A percentile compares a stretch with the other conserved stretches of the same genome.
Evolutionary conservation across 2,113 vertebrate species (phyloP).

Genomic region (Pica pica): DNA sequence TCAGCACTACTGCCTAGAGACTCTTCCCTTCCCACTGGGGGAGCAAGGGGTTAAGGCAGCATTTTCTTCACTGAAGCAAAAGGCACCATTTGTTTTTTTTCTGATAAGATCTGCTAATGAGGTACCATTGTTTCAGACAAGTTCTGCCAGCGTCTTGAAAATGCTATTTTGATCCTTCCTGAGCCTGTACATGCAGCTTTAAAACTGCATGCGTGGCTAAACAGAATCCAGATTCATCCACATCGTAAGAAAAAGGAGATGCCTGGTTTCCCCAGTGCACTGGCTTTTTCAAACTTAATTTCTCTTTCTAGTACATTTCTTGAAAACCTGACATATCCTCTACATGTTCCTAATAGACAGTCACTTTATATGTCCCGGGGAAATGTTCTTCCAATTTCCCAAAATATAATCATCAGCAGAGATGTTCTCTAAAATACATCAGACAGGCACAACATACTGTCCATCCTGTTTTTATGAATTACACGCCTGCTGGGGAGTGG

Average conservation of each 20-base stretch:
- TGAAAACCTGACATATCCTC: conserved; percentile 7
- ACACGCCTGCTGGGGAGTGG: background rate
- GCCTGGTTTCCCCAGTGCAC: background rate
- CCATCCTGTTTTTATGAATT: background rate
- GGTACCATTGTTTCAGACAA: background rate
- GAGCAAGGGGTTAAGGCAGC: background rate
- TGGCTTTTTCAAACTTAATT: background rate
- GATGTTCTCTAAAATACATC: background rate
- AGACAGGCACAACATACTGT: background rate
- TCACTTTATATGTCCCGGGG: background rate
- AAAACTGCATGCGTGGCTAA: background rate
- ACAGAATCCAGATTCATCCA: background rate
- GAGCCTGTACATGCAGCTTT: background rate
- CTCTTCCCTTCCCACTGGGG: background rate
- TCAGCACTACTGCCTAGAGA: background rate
- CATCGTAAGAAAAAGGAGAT: background rate
- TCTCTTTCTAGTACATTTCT: background rate
- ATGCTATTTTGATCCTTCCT: background rate
- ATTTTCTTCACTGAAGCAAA: background rate
- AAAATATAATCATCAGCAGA: conserved; percentile 20
- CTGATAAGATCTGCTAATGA: background rate
- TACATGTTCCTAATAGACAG: background rate
- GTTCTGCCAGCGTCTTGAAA: background rate
- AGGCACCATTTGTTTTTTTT: background rate
- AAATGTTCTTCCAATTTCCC: conserved; percentile 36